Percentiles rank a stretch among this genome's conserved stretches.
Evolutionary conservation across 2,113 vertebrate species (phyloP).

Genomic region (Potamarius usumacintae): DNA sequence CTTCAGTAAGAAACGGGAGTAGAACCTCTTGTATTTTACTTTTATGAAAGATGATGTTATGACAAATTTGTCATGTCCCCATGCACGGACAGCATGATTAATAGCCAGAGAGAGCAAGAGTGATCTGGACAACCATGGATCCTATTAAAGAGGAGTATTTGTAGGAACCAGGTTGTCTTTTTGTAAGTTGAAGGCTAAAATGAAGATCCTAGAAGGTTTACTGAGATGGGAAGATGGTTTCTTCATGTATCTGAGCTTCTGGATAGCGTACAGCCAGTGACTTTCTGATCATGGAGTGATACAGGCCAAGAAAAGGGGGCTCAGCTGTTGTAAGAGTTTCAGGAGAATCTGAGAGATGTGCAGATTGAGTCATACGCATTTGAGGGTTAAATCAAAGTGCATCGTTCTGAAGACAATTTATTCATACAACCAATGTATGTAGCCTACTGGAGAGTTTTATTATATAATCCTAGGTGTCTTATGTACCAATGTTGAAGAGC

Average conservation of each 20-base stretch:
- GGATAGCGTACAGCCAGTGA: background rate
- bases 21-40: background rate
- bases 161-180: constrained; percentile 16
- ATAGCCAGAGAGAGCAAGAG: constrained; percentile 4
- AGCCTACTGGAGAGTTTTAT: background rate
- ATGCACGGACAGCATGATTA: constrained; percentile 14
- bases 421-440: background rate
- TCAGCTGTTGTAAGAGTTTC: background rate
- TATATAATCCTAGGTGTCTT: constrained; percentile 5
- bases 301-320: background rate
- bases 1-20: constrained; percentile 64
- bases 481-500: constrained; percentile 2
- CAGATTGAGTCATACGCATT: background rate
- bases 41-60: background rate
- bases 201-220: constrained; percentile 20
- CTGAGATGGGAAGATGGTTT: background rate
- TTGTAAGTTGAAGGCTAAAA: constrained; percentile 26
- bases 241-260: constrained; percentile 13
- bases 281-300: background rate
- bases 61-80: constrained; percentile 3
- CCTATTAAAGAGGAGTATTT: background rate
- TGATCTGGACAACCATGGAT: background rate
- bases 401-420: background rate
- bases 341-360: background rate
- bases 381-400: constrained; percentile 11